These are phyloP conservation scores for Oopsacas minuta DNA, from an alignment of 37 sponge, comb jelly and placozoan species.

Conservation along the genomic window DNA sequence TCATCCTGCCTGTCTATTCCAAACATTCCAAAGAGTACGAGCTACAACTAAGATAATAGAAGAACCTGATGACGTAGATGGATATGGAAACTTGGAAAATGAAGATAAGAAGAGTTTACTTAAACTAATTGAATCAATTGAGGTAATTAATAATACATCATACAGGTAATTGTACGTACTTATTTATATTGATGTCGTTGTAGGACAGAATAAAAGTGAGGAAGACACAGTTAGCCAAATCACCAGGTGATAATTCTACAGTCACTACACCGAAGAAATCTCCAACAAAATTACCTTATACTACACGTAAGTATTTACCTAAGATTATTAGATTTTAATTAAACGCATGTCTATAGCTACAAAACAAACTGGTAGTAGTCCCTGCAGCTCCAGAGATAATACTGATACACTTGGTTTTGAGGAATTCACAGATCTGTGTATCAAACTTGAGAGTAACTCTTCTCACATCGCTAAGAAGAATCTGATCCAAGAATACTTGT, in stretches of 20 bases:
- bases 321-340: no score
- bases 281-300: not conserved
- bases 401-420: not conserved
- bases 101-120: conserved; percentile 67
- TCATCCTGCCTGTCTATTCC: conserved; percentile 80
- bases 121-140: conserved; percentile 37
- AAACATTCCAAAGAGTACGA: conserved; percentile 67
- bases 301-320: not conserved
- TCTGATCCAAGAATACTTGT: not conserved
- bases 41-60: conserved; percentile 91
- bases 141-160: not conserved
- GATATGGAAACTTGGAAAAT: conserved; percentile 58
- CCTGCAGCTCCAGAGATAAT: not conserved
- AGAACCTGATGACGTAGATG: conserved; percentile 78
- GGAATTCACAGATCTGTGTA: not conserved
- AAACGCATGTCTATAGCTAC: not conserved
- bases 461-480: conserved; percentile 16
- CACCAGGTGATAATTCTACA: not conserved
- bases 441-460: not conserved
- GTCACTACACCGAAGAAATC: not conserved
- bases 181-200: not conserved
- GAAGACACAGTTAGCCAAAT: not conserved
- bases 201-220: not conserved
- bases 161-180: not conserved
- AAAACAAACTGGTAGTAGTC: not conserved